These are phyloP conservation scores for Equus przewalskii DNA, from an alignment of 2,113 vertebrate genomes.

Conservation along the genomic window DNA sequence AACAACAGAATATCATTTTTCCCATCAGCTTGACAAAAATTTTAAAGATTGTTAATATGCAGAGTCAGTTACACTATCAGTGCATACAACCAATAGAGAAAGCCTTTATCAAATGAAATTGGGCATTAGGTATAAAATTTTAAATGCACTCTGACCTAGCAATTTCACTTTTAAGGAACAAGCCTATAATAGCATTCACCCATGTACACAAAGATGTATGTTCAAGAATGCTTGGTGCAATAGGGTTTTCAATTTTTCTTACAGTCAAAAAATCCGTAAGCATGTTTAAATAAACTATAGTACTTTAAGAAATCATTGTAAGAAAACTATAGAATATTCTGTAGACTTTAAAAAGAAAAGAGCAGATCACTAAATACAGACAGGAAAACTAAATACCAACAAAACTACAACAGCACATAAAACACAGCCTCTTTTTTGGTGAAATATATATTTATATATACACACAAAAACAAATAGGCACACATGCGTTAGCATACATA, in stretches of 20 bases:
- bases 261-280: not conserved
- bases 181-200: not conserved
- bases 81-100: not conserved
- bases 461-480: not conserved
- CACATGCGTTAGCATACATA: not conserved
- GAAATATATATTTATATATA: not conserved
- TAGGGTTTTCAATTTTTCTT: not conserved
- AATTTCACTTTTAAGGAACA: conserved; percentile 38
- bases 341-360: conserved; percentile 16
- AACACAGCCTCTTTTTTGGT: conserved; percentile 3
- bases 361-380: not conserved
- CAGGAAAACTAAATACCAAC: conserved; percentile 1
- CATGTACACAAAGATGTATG: not conserved
- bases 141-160: not conserved
- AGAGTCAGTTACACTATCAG: not conserved
- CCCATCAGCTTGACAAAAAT: not conserved
- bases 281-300: not conserved
- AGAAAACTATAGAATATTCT: not conserved
- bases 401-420: conserved; percentile 53
- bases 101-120: not conserved
- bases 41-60: not conserved
- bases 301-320: not conserved
- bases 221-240: not conserved
- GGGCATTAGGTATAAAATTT: not conserved
- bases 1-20: conserved; percentile 13